phyloP scores from a whole-genome alignment of 1,140 invertebrate genomes.

The Sitobion miscanthi region DNA sequence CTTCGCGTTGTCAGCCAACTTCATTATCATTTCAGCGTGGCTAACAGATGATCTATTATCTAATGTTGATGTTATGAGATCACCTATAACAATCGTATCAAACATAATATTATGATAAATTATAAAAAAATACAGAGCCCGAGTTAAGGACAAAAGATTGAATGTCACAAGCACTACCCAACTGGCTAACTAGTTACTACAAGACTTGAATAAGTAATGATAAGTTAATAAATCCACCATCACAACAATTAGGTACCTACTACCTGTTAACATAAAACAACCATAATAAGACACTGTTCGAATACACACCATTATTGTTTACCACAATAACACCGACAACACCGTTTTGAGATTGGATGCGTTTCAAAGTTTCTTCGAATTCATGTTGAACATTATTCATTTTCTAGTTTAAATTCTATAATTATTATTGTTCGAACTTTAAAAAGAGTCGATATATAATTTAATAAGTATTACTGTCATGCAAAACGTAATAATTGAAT shows the following conservation, averaged over 20 bases:
- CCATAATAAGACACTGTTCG: constrained; percentile 57
- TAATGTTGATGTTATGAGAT: constrained; percentile 93
- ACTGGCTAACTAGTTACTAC: too few relatives aligned
- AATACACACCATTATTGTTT: constrained; percentile 78
- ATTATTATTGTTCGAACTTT: neutral
- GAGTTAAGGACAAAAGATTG: neutral
- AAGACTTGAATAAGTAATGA: neutral
- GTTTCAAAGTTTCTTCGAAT: constrained; percentile 97
- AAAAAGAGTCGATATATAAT: neutral
- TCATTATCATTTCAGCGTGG: constrained; percentile 90
- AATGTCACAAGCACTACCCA: neutral
- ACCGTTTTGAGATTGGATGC: constrained; percentile 94
- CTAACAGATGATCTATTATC: constrained; percentile 93
- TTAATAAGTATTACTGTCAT: neutral
- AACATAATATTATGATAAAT: neutral
- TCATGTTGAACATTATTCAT: constrained; percentile 65
- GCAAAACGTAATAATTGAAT: neutral
- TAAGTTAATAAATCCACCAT: neutral
- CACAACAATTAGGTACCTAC: neutral
- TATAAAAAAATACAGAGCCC: neutral
- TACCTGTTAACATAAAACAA: neutral
- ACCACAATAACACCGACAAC: constrained; percentile 96
- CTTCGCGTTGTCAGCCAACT: constrained; percentile 88
- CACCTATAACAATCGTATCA: constrained; percentile 64
- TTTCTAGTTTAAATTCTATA: neutral